These are phyloP conservation scores for Drosophila aldrichi DNA, from an alignment of 2,888 invertebrate genomes.

Conservation along the genomic window DNA sequence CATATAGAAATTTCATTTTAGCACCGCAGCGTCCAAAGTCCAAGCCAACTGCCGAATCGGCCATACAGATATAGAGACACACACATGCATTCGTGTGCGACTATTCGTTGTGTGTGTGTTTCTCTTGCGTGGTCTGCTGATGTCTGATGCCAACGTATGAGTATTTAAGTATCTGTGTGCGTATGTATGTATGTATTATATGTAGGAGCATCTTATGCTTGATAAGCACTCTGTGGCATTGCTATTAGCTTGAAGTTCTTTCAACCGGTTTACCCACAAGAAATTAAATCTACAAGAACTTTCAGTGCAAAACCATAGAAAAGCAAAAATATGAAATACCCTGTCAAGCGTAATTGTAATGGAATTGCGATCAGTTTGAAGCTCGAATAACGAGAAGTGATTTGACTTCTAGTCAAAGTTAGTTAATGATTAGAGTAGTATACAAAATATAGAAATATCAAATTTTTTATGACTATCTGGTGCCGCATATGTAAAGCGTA, in stretches of 20 bases:
- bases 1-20: conserved; percentile 73
- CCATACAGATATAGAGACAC: conserved; percentile 9
- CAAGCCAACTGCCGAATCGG: conserved; percentile 48
- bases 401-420: no score
- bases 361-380: no score
- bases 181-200: conserved; percentile 1
- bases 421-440: no score
- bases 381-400: no score
- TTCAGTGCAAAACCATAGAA: background rate
- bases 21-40: conserved; percentile 67
- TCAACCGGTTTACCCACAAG: conserved; percentile 64
- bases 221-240: conserved; percentile 64
- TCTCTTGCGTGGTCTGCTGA: conserved; percentile 45
- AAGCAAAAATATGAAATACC: background rate
- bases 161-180: conserved; percentile 18
- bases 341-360: background rate
- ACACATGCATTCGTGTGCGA: conserved; percentile 2
- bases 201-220: conserved; percentile 63
- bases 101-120: conserved; percentile 14
- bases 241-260: conserved; percentile 63
- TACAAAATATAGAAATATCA: no score
- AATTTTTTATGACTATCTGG: background rate
- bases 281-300: conserved; percentile 18
- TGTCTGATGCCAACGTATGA: conserved; percentile 41
- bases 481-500: background rate